Evolutionary conservation across 2,888 invertebrate species (phyloP), one percentile per base, ranked within the genome.

Genomic region (Encarsia formosa): DNA sequence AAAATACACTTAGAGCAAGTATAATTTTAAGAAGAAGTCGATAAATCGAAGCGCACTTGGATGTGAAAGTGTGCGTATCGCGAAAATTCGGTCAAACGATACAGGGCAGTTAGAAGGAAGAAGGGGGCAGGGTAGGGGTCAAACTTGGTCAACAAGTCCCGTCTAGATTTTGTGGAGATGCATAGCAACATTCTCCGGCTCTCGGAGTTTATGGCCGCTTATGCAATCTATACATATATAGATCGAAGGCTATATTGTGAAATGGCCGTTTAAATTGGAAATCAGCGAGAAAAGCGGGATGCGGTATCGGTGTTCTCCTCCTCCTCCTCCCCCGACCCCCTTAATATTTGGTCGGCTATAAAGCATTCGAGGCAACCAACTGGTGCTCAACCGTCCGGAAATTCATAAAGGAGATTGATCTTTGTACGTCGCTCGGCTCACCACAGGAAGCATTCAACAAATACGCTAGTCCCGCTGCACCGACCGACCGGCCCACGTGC

Each of bases 361-460:
- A 11, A 44, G 22, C 47, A 51, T 48, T 55, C 51, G 47, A n/a
- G n/a, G 49, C 39, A 40, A 47, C 47, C 56, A 52, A 56, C 56
- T 46, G 54, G 45, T 37, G 44, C 43, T 50, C 45, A 58, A 57
- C 53, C 52, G 49, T 29, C 54, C 58, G 57, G 57, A 58, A 59
- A 59, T 63, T 59, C 57, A 54, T 57, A 58, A 59, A 54, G 59
- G 57, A 60, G 59, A 63, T 63, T 60, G 59, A 61, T 62, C 59
- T 62, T 54, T 54, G 56, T 49, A 38, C 49, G 44, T 37, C 29
- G 40, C 23, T 11, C 40, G 5, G 44, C 41, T 35, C 32, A n/a
- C 44, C 29, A 24, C 44, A 35, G 52, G 46, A 49, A 52, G 46
- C 47, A n/a, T n/a, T n/a, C n/a, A n/a, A n/a, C n/a, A n/a, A n/a